phyloP scores from a whole-genome alignment of 2,113 vertebrate genomes.

The Steatornis caripensis region DNA sequence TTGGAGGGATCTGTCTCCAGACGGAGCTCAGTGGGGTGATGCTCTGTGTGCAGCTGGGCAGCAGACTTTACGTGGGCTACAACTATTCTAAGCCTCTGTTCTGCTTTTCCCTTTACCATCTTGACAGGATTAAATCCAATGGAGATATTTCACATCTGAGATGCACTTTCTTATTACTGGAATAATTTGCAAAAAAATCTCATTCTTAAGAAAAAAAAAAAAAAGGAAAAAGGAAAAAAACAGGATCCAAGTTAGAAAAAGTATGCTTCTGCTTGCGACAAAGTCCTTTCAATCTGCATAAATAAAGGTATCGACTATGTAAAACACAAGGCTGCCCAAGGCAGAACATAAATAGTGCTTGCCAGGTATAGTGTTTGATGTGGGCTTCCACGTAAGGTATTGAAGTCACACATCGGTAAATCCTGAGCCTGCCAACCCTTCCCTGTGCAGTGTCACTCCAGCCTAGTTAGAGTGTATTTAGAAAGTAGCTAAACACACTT shows the following conservation, averaged over 20 bases:
- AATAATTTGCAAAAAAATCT: not conserved
- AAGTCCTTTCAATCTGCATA: not conserved
- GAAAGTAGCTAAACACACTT: constrained; percentile 49
- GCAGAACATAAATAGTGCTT: not conserved
- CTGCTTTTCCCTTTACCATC: not conserved
- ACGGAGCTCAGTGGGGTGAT: not conserved
- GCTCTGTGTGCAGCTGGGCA: not conserved
- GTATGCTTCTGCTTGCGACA: not conserved
- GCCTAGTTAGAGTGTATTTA: constrained; percentile 50
- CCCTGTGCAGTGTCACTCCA: constrained; percentile 47
- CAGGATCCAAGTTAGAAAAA: not conserved
- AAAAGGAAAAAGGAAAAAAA: not conserved
- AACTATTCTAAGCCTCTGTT: not conserved
- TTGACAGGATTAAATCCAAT: not conserved
- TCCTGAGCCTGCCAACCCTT: constrained; percentile 23
- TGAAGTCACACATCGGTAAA: constrained; percentile 14
- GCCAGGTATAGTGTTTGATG: constrained; percentile 37
- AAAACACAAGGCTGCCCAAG: constrained; percentile 15
- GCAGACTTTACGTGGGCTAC: not conserved
- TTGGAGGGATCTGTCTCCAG: fast-evolving
- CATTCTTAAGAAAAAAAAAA: not conserved
- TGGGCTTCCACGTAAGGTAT: not conserved
- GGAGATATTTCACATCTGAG: not conserved
- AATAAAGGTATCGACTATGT: constrained; percentile 25
- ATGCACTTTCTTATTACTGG: not conserved